Evolutionary conservation across 2,113 vertebrate genomes (phyloP).

Genomic region (Recurvirostra avosetta): DNA sequence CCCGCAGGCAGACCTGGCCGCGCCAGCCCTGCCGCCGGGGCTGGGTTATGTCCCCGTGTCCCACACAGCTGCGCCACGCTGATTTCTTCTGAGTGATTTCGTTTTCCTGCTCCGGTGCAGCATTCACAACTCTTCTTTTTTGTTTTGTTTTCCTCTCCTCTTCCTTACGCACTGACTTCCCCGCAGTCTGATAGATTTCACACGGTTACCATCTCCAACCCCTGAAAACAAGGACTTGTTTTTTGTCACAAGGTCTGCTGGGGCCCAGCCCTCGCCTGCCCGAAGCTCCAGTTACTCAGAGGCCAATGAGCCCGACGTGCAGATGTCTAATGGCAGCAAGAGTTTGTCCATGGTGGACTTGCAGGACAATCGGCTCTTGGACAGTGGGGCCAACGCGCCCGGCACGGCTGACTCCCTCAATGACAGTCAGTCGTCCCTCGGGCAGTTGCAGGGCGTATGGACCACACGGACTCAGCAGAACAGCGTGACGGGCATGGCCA

Average conservation of each 20-base stretch:
- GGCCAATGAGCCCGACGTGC: constrained; percentile 92
- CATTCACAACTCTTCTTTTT: constrained; percentile 76
- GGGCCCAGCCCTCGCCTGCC: constrained; percentile 93
- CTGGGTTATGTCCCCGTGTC: neutral
- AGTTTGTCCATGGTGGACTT: constrained; percentile 99
- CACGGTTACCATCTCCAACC: constrained; percentile 96
- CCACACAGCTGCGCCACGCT: neutral
- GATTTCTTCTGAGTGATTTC: constrained; percentile 49
- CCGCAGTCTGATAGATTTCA: constrained; percentile 96
- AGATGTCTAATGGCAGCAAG: constrained; percentile 94
- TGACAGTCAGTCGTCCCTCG: constrained; percentile 75
- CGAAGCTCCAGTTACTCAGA: constrained; percentile 98
- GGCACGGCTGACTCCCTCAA: constrained; percentile 71
- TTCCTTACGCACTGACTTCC: constrained; percentile 75
- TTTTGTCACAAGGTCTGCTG: constrained; percentile 96
- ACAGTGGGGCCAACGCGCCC: constrained; percentile 71
- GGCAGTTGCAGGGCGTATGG: constrained; percentile 82
- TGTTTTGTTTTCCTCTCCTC: constrained; percentile 70
- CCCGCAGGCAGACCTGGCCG: neutral
- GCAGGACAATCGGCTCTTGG: constrained; percentile 89
- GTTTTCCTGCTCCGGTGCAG: constrained; percentile 43
- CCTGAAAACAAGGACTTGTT: constrained; percentile 99
- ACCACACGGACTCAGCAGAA: constrained; percentile 79
- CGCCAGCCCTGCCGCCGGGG: rapidly evolving
- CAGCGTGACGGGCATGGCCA: constrained; percentile 79